phyloP scores from a whole-genome alignment of 2,888 invertebrate genomes.

The Junonia oenone region DNA sequence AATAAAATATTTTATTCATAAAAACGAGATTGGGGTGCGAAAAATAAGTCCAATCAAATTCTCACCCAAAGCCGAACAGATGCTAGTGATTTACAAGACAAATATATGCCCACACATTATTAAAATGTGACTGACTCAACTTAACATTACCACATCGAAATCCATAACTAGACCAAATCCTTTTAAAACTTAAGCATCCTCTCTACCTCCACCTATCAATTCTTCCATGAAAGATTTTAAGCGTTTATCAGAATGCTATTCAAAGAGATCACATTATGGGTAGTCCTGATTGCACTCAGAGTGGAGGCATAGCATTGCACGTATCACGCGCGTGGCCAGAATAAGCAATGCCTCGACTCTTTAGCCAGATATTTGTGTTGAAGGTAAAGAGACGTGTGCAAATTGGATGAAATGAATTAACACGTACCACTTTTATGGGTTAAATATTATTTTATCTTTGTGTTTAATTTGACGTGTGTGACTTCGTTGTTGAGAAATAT shows the following conservation, averaged over 20 bases:
- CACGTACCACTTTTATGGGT: not conserved
- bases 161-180: too few species aligned
- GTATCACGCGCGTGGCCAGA: not conserved
- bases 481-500: not conserved
- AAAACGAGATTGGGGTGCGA: too few species aligned
- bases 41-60: too few species aligned
- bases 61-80: too few species aligned
- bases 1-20: too few species aligned
- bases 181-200: too few species aligned
- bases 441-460: not conserved
- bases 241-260: not conserved
- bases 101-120: too few species aligned
- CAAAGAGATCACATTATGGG: slow-evolving; percentile 1
- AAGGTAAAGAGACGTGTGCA: not conserved
- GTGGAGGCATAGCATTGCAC: not conserved
- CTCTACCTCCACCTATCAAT: too few species aligned
- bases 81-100: too few species aligned
- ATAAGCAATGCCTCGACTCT: not conserved
- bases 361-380: slow-evolving; percentile 2
- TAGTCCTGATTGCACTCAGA: slow-evolving; percentile 2
- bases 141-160: too few species aligned
- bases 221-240: not conserved
- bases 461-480: too few species aligned
- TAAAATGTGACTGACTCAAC: too few species aligned
- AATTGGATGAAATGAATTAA: not conserved